A percentile compares a stretch with the other conserved stretches of the same genome.
Conservation (phyloP, 1,140 invertebrate genomes). For the Harpegnathos saltator region DNA sequence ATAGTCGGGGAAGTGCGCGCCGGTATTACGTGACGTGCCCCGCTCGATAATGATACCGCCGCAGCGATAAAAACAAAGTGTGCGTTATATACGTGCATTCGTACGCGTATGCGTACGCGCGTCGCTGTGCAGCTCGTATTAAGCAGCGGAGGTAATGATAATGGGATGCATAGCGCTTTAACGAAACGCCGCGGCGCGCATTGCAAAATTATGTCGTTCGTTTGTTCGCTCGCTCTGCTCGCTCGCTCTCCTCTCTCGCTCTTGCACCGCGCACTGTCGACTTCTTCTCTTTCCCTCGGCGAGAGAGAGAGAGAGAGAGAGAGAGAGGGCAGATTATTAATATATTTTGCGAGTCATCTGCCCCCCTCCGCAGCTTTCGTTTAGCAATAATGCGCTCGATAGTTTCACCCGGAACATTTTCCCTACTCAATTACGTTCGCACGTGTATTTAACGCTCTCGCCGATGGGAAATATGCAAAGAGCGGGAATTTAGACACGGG, state of each 20-base stretch:
- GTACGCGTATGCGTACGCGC: conserved; percentile 24
- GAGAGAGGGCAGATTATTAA: conserved; percentile 51
- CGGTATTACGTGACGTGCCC: conserved; percentile 76
- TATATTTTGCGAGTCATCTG: conserved; percentile 28
- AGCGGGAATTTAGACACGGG: not conserved
- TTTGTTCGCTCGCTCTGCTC: no score
- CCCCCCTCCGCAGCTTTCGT: conserved; percentile 1
- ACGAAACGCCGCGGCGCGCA: conserved; percentile 50
- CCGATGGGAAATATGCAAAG: not conserved
- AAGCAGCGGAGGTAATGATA: conserved; percentile 74
- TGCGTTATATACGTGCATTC: conserved; percentile 56
- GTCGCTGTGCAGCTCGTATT: conserved; percentile 3
- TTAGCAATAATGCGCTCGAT: not conserved
- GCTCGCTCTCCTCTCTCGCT: not conserved
- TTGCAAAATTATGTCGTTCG: conserved; percentile 37
- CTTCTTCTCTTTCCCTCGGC: not conserved
- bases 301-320: no score
- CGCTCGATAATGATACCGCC: conserved; percentile 73
- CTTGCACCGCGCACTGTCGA: conserved; percentile 28
- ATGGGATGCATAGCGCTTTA: conserved; percentile 68
- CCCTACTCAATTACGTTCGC: conserved; percentile 6
- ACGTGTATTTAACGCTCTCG: no score
- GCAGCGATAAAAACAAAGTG: conserved; percentile 73
- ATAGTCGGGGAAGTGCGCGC: conserved; percentile 70
- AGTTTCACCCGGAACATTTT: conserved; percentile 12